A percentile compares a stretch with the other conserved stretches of the same genome.
phyloP scores from a whole-genome alignment of 2,113 vertebrate genomes.

The Mirounga angustirostris region DNA sequence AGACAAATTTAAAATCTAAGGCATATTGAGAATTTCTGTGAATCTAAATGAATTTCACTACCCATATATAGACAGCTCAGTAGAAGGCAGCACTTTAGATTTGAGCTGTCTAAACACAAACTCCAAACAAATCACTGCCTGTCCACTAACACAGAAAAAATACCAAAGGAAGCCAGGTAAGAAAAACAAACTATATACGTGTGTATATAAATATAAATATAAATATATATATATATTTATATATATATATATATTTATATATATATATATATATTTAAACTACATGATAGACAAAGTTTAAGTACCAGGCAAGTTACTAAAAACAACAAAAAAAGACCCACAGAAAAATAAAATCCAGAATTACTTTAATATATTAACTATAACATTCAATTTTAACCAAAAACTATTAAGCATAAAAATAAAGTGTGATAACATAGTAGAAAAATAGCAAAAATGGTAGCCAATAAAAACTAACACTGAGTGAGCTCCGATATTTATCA shows the following conservation, averaged over 20 bases:
- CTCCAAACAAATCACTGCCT: not conserved
- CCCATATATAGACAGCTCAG: not conserved
- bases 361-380: not conserved
- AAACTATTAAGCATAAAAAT: not conserved
- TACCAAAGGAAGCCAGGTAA: not conserved
- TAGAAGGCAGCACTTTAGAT: not conserved
- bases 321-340: not conserved
- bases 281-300: not conserved
- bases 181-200: not conserved
- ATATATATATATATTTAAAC: not conserved
- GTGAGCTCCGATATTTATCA: not conserved
- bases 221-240: too few species aligned
- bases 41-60: not conserved
- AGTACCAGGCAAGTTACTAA: not conserved
- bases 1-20: not conserved
- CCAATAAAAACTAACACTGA: not conserved
- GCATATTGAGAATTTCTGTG: not conserved
- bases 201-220: not conserved
- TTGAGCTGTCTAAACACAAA: not conserved
- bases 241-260: not conserved
- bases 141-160: not conserved
- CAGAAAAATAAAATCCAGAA: not conserved
- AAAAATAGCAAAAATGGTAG: not conserved
- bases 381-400: not conserved
- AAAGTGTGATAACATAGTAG: not conserved